Evolutionary conservation across 2,888 invertebrate genomes (phyloP).

Genomic region (Agrotis exclamationis): DNA sequence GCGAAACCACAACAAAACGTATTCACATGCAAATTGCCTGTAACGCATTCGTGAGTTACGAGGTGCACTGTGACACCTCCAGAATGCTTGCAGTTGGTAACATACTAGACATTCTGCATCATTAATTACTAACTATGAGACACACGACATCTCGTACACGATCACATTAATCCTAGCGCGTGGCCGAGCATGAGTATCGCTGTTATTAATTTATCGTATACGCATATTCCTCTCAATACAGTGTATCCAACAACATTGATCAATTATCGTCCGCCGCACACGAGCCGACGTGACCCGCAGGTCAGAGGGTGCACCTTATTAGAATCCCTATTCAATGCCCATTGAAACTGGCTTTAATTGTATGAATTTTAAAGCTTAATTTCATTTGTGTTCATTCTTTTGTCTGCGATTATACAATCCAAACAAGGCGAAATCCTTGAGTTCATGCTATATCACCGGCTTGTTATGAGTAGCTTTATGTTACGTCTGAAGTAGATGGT

Average conservation of each 20-base stretch:
- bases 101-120: slow-evolving; percentile 63
- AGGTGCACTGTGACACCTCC: slow-evolving; percentile 67
- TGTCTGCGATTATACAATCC: slow-evolving; percentile 57
- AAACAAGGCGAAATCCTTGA: slow-evolving; percentile 72
- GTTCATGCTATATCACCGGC: slow-evolving; percentile 39
- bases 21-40: slow-evolving; percentile 79
- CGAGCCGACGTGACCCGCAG: slow-evolving; percentile 73
- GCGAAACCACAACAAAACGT: slow-evolving; percentile 77
- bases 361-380: slow-evolving; percentile 61
- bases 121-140: slow-evolving; percentile 66
- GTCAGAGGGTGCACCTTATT: slow-evolving; percentile 75
- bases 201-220: slow-evolving; percentile 66
- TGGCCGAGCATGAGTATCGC: slow-evolving; percentile 54
- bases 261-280: slow-evolving; percentile 69
- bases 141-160: slow-evolving; percentile 55
- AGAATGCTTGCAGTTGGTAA: slow-evolving; percentile 56
- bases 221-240: slow-evolving; percentile 52
- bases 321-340: slow-evolving; percentile 61
- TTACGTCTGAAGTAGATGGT: slow-evolving; percentile 19
- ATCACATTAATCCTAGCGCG: slow-evolving; percentile 56
- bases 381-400: slow-evolving; percentile 51
- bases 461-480: slow-evolving; percentile 46
- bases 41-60: slow-evolving; percentile 66
- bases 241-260: slow-evolving; percentile 48
- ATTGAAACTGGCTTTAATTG: slow-evolving; percentile 56